Evolutionary conservation across 1,140 invertebrate species (phyloP), one percentile per base, ranked within the genome.

Genomic region (Stegodyphus mimosarum): DNA sequence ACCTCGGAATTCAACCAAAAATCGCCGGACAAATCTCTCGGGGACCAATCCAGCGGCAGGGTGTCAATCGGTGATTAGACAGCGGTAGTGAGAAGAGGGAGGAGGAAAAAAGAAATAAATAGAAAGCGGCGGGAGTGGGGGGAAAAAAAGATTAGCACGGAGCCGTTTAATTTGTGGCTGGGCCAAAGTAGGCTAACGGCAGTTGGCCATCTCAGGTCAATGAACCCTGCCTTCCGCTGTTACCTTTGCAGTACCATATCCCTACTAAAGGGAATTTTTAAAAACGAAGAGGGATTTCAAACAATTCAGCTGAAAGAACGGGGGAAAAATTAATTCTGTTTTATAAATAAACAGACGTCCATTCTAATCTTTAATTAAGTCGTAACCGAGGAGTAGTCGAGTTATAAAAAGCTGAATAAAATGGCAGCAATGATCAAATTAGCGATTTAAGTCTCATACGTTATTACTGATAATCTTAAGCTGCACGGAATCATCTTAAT

Each of bases 171-270:
- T 83, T 74, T 83, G 81, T 76, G 73, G 55, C 72, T 76, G 73
- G 71, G 13, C 72, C 71, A 60, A 84, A 84, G 72, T 84, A 84
- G 81, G 81, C 81, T 84, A 83, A 84, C 81, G 73, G 81, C 60
- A 84, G 72, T 84, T 74, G 80, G 80, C 55, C 60, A 76, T 60
- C 64, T 69, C 49, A 69, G 81, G 72, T 84, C 81, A 60, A 55
- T 84, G 81, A 84, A 75, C 80, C 33, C 48, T 66, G 66, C 66
- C 64, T 84, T 84, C 73, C 64, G 71, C 33, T 13, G 70, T 81
- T 52, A 73, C 69, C 80, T 63, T 9, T 50, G 80, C 69, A 64
- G 67, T 18, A 15, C n/a, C 17, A 48, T 71, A 73, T 74, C 79
- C 48, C 55, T 52, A 72, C 52, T 53, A 48, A 50, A 72, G 71